phyloP scores from a whole-genome alignment of 2,113 vertebrate species.

The Nestor notabilis region DNA sequence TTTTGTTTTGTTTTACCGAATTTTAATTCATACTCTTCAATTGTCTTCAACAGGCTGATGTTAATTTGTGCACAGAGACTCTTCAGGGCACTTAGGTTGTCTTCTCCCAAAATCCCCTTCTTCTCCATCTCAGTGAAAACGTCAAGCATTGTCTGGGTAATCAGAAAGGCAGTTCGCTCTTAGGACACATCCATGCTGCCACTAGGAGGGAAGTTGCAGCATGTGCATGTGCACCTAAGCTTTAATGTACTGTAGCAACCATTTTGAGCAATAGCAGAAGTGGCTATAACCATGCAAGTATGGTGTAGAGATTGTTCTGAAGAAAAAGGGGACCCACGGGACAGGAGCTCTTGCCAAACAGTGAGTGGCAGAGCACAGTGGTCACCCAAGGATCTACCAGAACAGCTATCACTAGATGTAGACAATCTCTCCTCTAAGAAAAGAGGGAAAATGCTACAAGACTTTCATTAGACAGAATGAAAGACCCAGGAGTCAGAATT shows the following conservation, averaged over 20 bases:
- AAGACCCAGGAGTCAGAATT: neutral
- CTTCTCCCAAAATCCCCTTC: slow-evolving; percentile 55
- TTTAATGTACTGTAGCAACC: neutral
- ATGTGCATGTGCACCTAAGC: neutral
- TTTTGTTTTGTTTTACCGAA: slow-evolving; percentile 34
- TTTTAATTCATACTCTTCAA: slow-evolving; percentile 56
- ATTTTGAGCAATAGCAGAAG: neutral
- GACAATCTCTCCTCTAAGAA: neutral
- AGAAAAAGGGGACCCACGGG: neutral
- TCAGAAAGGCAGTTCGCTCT: slow-evolving; percentile 25
- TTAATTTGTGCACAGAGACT: slow-evolving; percentile 45
- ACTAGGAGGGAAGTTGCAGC: neutral
- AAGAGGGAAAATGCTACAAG: neutral
- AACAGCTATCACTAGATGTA: neutral
- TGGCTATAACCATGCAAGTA: neutral
- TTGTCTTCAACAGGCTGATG: slow-evolving; percentile 57
- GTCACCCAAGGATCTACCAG: neutral
- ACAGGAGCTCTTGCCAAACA: neutral
- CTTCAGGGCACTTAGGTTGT: slow-evolving; percentile 59
- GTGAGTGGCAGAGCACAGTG: neutral
- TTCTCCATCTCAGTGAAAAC: slow-evolving; percentile 80
- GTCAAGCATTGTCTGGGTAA: slow-evolving; percentile 69
- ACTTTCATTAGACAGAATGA: neutral
- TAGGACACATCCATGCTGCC: neutral
- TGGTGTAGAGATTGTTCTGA: neutral